Percentiles rank a stretch among this genome's conserved stretches.
Conservation (phyloP, 2,888 invertebrate genomes). For the Watsonalla cultraria region DNA sequence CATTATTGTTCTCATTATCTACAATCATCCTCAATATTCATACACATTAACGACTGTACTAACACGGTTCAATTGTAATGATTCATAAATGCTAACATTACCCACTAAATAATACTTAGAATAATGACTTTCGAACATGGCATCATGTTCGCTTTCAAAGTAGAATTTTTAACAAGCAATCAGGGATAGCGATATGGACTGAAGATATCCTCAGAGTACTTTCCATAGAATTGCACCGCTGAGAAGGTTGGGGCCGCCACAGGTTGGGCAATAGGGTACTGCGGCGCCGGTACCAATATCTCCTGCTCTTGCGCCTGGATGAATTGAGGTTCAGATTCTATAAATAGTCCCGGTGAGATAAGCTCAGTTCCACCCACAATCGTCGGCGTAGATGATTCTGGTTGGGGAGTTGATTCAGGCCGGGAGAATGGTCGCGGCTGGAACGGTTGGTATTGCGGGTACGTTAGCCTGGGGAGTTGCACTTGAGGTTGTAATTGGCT, state of each 20-base stretch:
- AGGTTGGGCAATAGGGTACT: background rate
- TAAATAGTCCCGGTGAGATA: background rate
- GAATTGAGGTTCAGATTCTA: background rate
- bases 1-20: no score
- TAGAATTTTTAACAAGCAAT: background rate
- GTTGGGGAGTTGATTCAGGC: background rate
- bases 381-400: background rate
- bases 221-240: constrained; percentile 58
- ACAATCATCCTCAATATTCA: no score
- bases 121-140: background rate
- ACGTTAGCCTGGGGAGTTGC: background rate
- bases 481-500: background rate
- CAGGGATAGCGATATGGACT: background rate
- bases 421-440: background rate
- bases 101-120: background rate
- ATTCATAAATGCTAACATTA: background rate
- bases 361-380: background rate
- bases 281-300: constrained; percentile 4
- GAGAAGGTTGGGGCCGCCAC: constrained; percentile 38
- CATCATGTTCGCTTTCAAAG: constrained; percentile 1
- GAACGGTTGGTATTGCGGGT: background rate
- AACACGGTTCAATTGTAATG: background rate
- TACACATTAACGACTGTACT: background rate
- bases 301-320: constrained; percentile 19
- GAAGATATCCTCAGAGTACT: constrained; percentile 36